Percentiles rank a stretch among this genome's conserved stretches.
phyloP scores from a whole-genome alignment of 1,140 invertebrate species.

The Pseudomyrmex dendroicus region DNA sequence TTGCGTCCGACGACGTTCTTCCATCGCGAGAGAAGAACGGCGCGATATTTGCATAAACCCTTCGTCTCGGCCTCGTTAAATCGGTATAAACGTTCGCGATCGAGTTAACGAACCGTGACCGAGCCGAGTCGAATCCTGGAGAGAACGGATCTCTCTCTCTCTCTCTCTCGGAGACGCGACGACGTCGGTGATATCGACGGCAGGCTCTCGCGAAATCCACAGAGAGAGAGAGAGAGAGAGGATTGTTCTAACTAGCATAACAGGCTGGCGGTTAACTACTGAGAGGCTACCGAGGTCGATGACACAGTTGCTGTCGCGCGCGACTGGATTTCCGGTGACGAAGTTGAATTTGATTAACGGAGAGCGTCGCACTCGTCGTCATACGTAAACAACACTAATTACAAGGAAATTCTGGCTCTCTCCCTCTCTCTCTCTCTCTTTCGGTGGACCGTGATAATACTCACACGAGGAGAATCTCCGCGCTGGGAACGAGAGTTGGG shows the following conservation, averaged over 20 bases:
- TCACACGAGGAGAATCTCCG: slow-evolving; percentile 1
- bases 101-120: slow-evolving; percentile 27
- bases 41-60: slow-evolving; percentile 17
- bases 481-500: neutral
- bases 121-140: neutral
- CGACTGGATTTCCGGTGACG: slow-evolving; percentile 30
- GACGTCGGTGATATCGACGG: neutral
- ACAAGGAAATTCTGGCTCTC: slow-evolving; percentile 60
- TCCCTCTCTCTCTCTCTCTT: neutral
- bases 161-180: neutral
- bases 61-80: slow-evolving; percentile 31
- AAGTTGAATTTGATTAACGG: slow-evolving; percentile 75
- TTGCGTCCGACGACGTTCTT: neutral
- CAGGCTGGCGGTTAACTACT: slow-evolving; percentile 20
- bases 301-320: slow-evolving; percentile 52
- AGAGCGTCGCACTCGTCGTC: slow-evolving; percentile 24
- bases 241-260: slow-evolving; percentile 42
- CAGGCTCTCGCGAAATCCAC: slow-evolving; percentile 8
- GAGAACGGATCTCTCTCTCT: neutral
- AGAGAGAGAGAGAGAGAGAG: slow-evolving; percentile 8
- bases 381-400: slow-evolving; percentile 76
- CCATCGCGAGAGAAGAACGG: too few species aligned
- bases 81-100: slow-evolving; percentile 28
- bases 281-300: slow-evolving; percentile 25
- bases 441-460: slow-evolving; percentile 21